Base-by-base conservation (phyloP, 1,140 invertebrate species). In the Drosophila lacertosa region DNA sequence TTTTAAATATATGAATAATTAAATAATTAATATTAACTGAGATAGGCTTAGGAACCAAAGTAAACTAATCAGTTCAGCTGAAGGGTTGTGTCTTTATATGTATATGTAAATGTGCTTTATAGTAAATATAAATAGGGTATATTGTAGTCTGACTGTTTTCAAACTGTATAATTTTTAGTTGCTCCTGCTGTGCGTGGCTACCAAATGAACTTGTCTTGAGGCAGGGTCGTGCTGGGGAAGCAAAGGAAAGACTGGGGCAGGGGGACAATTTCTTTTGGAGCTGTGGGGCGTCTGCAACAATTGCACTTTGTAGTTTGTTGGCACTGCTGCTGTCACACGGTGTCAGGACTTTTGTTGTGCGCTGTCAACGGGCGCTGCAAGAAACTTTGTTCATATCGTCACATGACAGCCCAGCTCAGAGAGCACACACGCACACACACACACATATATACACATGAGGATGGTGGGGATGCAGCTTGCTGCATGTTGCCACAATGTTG, bases 311-410 rank as follows among this genome's bases (percentile, higher is more conserved):
- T 64, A 47, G 32, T 59, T 67, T 54, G 45, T 40, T 70, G 51
- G 20, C 22, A 37, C 35, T 66, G 59, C 55, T 50, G 64, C 39
- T 74, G 71, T 57, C 63, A 74, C 50, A 57, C n/a, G n/a, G 55
- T 86, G 80, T 86, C 80, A 84, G 60, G 65, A 88, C 77, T 86
- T 84, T 81, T 84, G 82, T 84, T 77, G 82, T 67, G 64, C 74
- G 53, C 58, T 88, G 81, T 86, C 81, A 88, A 62, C 74, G 59
- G 59, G 55, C 48, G 60, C 35, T 65, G 60, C 47, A 63, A 66
- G 70, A 50, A 88, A 88, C 74, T 82, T 88, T 72, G 74, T 59
- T 75, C 77, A 59, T 81, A 79, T 79, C 77, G 68, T 65, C 63
- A 64, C 45, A 50, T 72, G 53, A 74, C 71, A 74, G 70, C 45